phyloP scores from a whole-genome alignment of 1,140 invertebrate genomes.

The Heliconius melpomene region DNA sequence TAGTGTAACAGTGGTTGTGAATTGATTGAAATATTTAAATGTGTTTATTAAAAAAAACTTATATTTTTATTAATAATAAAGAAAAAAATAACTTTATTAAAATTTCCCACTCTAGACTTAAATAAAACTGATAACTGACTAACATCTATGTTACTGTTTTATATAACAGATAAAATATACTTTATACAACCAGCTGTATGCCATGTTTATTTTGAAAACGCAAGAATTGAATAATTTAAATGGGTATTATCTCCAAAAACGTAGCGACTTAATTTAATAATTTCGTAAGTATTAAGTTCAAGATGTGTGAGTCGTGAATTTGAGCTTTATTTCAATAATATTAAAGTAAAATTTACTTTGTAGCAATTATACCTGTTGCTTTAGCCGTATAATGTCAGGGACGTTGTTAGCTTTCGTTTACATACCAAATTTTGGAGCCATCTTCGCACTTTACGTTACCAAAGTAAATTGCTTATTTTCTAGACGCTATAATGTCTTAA shows the following conservation, averaged over 20 bases:
- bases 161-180: not conserved
- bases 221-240: constrained; percentile 37
- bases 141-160: too few relatives aligned
- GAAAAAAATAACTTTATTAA: too few relatives aligned
- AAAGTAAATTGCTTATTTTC: constrained; percentile 24
- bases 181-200: not conserved
- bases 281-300: constrained; percentile 26
- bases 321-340: not conserved
- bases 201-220: constrained; percentile 3
- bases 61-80: too few relatives aligned
- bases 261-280: constrained; percentile 30
- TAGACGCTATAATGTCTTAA: not conserved
- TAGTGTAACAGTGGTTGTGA: too few relatives aligned
- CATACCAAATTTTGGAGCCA: constrained; percentile 29
- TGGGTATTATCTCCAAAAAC: constrained; percentile 35
- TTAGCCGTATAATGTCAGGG: constrained; percentile 30
- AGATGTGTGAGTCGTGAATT: not conserved
- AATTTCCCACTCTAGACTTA: too few relatives aligned
- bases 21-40: too few relatives aligned
- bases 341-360: constrained; percentile 18
- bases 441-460: constrained; percentile 23
- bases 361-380: constrained; percentile 31
- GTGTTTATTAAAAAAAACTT: too few relatives aligned
- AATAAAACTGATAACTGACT: too few relatives aligned
- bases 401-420: constrained; percentile 35